Percentiles rank a stretch among this genome's conserved stretches.
phyloP scores from a whole-genome alignment of 2,888 invertebrate genomes.

The Drosophila kuntzei region DNA sequence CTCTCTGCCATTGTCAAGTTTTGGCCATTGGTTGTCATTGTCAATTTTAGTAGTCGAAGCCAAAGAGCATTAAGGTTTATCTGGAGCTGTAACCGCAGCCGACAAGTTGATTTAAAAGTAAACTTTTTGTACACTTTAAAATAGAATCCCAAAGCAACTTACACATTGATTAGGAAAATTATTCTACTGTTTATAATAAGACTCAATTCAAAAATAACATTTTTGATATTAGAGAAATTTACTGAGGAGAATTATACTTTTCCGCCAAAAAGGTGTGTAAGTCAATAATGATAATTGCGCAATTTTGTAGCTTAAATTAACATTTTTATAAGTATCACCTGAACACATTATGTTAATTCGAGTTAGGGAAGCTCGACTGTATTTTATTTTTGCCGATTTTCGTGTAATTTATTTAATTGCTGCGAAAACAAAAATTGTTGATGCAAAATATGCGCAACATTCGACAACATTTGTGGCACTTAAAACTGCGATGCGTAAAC shows the following conservation, averaged over 20 bases:
- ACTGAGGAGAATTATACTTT: no score
- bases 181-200: no score
- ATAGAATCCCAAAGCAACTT: no score
- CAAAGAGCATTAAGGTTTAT: constrained; percentile 15
- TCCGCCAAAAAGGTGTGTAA: background rate
- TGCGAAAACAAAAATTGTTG: constrained; percentile 29
- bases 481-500: constrained; percentile 30
- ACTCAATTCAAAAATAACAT: no score
- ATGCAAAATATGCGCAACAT: constrained; percentile 29
- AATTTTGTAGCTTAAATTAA: background rate
- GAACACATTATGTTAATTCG: background rate
- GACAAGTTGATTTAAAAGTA: background rate
- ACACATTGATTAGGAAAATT: no score
- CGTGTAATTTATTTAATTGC: constrained; percentile 63
- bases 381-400: background rate
- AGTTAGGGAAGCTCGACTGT: background rate
- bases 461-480: constrained; percentile 47
- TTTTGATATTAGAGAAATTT: no score
- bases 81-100: background rate
- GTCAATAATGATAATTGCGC: background rate
- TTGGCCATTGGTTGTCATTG: constrained; percentile 3
- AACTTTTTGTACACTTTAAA: background rate
- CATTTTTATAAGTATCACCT: background rate
- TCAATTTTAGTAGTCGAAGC: constrained; percentile 2
- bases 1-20: constrained; percentile 8